Base-by-base conservation (phyloP, 2,113 vertebrate species). In the Tragulus kanchil region DNA sequence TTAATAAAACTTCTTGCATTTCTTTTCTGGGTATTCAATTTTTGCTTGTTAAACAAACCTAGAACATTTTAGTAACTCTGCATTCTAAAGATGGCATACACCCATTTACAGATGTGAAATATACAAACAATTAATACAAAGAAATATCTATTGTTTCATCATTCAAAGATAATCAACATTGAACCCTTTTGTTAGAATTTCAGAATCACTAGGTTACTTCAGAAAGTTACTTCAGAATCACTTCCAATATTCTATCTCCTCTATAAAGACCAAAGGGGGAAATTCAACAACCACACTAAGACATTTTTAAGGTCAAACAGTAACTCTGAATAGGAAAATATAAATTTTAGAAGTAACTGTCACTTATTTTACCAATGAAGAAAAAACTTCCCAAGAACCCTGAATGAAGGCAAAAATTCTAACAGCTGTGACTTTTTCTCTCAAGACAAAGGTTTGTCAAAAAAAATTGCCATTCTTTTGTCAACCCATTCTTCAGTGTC, bases 391-490 rank as follows among this genome's bases (percentile, higher is more conserved):
- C 75, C n/a, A n/a, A n/a, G n/a, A n/a, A n/a, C n/a, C n/a, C n/a
- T n/a, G n/a, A n/a, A n/a, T n/a, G n/a, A n/a, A n/a, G n/a, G n/a
- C n/a, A n/a, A n/a, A n/a, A n/a, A n/a, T n/a, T n/a, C n/a, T n/a
- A n/a, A n/a, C n/a, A n/a, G n/a, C n/a, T 67, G 75, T 84, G 42
- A 69, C 5, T 88, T 95, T 71, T 28, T 61, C 65, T 81, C 54
- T 87, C 48, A 91, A 73, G n/a, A 83, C 7, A 87, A 96, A 95
- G 23, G 19, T 78, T n/a, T 86, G 64, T 89, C 6, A 82, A 95
- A n/a, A 91, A 95, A 96, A 93, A 92, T 15, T 88, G 81, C 7
- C 15, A 97, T 96, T 95, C 77, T n/a, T n/a, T 87, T 85, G 59
- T 82, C 90, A 94, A 90, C 10, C 12, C 5, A 21, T 25, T 92